Conservation (phyloP, 2,888 invertebrate species). For the Strigamia transsilvanica region DNA sequence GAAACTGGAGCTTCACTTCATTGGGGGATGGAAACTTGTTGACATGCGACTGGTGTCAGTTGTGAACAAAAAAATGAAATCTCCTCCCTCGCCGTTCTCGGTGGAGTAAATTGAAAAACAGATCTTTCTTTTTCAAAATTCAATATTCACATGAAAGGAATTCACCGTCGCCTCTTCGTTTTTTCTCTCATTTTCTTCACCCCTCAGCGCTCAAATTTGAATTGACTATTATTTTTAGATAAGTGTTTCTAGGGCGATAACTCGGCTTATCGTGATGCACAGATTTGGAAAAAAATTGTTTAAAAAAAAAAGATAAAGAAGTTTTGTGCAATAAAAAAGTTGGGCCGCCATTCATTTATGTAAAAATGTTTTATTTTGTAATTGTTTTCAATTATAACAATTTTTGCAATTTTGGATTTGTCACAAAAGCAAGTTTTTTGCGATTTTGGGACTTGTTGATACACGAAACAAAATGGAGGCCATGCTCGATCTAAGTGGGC, state of each 20-base stretch:
- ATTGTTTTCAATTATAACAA: too few relatives aligned
- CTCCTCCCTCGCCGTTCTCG: background rate
- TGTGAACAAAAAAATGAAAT: background rate
- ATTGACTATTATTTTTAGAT: background rate
- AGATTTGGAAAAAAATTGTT: too few relatives aligned
- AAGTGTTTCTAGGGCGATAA: background rate
- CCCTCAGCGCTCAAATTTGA: background rate
- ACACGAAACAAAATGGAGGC: too few relatives aligned
- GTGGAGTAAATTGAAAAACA: constrained; percentile 6
- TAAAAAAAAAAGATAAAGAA: too few relatives aligned
- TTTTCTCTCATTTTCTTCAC: background rate
- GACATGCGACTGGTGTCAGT: constrained; percentile 26
- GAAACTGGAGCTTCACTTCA: constrained; percentile 20
- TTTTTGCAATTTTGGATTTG: too few relatives aligned
- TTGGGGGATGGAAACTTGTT: constrained; percentile 15
- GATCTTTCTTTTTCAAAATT: background rate
- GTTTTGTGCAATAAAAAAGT: too few relatives aligned
- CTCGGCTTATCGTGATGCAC: background rate
- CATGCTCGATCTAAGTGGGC: too few relatives aligned
- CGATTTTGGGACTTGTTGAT: too few relatives aligned
- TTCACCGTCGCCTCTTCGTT: constrained; percentile 15
- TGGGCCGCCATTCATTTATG: too few relatives aligned
- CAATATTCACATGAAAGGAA: constrained; percentile 1
- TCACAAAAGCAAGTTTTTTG: too few relatives aligned
- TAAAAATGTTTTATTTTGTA: too few relatives aligned